Evolutionary conservation across 2,888 invertebrate species (phyloP).

Genomic region (Campoplex nolae): DNA sequence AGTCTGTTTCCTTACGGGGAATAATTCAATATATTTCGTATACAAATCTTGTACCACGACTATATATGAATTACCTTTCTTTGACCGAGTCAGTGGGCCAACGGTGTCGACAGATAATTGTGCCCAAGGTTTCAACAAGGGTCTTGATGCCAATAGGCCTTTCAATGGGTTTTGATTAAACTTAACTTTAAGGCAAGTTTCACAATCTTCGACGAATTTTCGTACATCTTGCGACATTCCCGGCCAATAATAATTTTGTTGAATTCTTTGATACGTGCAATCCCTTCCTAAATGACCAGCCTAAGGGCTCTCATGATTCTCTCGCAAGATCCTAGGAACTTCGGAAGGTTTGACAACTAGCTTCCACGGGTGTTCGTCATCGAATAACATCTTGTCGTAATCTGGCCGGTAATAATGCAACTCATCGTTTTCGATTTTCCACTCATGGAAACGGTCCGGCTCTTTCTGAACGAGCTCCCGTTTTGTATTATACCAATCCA

Average conservation of each 20-base stretch:
- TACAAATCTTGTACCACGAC: constrained; percentile 56
- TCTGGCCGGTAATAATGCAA: constrained; percentile 45
- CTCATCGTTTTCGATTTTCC: constrained; percentile 55
- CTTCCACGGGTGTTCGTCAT: constrained; percentile 35
- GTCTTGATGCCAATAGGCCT: constrained; percentile 31
- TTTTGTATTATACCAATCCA: constrained; percentile 36
- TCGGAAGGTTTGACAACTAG: constrained; percentile 26
- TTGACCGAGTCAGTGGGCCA: constrained; percentile 46
- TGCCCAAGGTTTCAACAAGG: constrained; percentile 49
- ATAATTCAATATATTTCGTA: constrained; percentile 59
- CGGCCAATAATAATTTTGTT: not conserved
- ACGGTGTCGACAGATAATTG: constrained; percentile 56
- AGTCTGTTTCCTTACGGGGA: constrained; percentile 33
- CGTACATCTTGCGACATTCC: not conserved
- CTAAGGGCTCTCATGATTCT: constrained; percentile 39
- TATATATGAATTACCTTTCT: constrained; percentile 41
- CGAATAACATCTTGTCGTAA: constrained; percentile 14
- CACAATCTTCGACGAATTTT: constrained; percentile 54
- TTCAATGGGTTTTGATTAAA: constrained; percentile 51
- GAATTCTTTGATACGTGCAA: not conserved
- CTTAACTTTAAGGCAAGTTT: constrained; percentile 46
- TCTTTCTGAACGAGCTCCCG: constrained; percentile 16
- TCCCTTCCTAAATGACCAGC: constrained; percentile 59
- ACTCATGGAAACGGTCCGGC: constrained; percentile 41
- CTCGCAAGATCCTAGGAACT: not conserved